Base-by-base conservation (phyloP, 2,888 invertebrate genomes). In the Leptinotarsa rubiginosa region DNA sequence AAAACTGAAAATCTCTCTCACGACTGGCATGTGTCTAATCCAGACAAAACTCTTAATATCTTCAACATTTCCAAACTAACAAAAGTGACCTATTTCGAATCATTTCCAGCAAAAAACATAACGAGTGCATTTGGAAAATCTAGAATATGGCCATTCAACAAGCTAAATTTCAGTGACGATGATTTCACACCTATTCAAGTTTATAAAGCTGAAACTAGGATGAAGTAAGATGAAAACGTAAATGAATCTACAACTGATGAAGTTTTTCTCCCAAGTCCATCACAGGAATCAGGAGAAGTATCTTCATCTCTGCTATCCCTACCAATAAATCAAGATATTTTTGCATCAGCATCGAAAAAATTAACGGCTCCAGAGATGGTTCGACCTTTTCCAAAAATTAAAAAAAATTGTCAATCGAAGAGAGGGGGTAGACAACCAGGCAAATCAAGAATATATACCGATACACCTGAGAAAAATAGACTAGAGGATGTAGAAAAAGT, bases 81-180 rank as follows among this genome's bases (percentile, higher is more conserved):
- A 12, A 59, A 59, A 59, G 20, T 59, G 13, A 73, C 78, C 25
- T 80, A 68, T 70, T 65, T 70, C 7, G 64, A 70, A 31, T 66
- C 76, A 41, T 79, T 79, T 64, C 72, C 71, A 13, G 20, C 50
- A 25, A 77, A 70, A 65, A 80, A 80, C 67, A 78, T 80, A 22
- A 72, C 66, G 15, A 77, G 73, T 68, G 76, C 75, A 15, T 83
- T 83, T 75, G 47, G 65, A 18, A 80, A 77, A 66, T 73, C 80
- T 56, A 79, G 81, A 20, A 74, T 59, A 22, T 59, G 22, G 25
- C 25, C 52, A 52, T 18, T 52, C 5, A 18, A 52, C n/a, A 52
- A n/a, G 18, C 52, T 59, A 20, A 22, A 20, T 12, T 59, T 59
- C 20, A 59, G 59, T 59, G 59, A 59, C 13, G 59, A 59, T 12